A percentile compares a stretch with the other conserved stretches of the same genome.
Conservation (phyloP, 2,113 vertebrate species). For the Pygoscelis adeliae region DNA sequence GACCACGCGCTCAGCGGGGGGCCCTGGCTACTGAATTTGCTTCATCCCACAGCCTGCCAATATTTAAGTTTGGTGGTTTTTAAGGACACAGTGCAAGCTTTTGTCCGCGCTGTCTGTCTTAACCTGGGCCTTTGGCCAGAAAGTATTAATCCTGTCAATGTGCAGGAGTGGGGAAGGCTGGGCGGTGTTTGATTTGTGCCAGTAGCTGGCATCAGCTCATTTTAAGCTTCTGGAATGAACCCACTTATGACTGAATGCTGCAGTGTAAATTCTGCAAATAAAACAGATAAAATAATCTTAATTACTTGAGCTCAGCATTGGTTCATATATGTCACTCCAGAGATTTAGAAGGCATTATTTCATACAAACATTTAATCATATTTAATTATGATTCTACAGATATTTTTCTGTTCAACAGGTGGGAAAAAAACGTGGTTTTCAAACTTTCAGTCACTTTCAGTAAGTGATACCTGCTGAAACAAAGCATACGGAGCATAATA, state of each 20-base stretch:
- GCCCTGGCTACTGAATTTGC: not conserved
- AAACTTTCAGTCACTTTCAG: not conserved
- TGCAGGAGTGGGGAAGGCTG: not conserved
- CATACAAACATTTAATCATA: not conserved
- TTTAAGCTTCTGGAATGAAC: slow-evolving; percentile 50
- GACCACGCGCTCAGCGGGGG: not conserved
- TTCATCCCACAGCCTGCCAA: not conserved
- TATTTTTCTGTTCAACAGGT: not conserved
- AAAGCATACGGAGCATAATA: not conserved
- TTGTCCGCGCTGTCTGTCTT: not conserved
- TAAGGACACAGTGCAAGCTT: not conserved
- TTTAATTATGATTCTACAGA: not conserved
- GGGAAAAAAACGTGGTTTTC: not conserved
- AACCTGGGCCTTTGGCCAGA: slow-evolving; percentile 12
- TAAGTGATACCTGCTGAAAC: not conserved
- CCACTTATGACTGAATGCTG: not conserved
- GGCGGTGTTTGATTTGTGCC: slow-evolving; percentile 15
- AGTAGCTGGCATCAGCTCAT: slow-evolving; percentile 9
- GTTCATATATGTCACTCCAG: not conserved
- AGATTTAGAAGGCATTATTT: slow-evolving; percentile 21
- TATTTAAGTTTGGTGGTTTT: not conserved
- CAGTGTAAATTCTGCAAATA: slow-evolving; percentile 28
- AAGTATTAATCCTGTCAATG: slow-evolving; percentile 12
- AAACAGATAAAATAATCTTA: slow-evolving; percentile 22
- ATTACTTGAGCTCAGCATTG: not conserved